These are phyloP conservation scores for Crocallis elinguaria DNA, from an alignment of 2,888 invertebrate genomes.

Conservation along the genomic window DNA sequence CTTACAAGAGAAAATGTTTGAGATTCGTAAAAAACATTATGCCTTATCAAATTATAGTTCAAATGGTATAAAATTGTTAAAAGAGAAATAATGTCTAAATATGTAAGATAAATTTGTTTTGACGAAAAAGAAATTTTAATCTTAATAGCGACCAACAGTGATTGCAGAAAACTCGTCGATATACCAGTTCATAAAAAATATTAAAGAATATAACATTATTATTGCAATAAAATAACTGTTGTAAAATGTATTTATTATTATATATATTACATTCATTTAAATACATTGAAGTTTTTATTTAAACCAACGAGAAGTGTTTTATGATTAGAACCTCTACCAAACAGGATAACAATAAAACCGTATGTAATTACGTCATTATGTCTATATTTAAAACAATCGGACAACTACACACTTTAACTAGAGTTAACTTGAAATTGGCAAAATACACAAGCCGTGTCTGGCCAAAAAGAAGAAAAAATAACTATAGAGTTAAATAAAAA, in stretches of 20 bases:
- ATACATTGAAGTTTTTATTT: slow-evolving; percentile 52
- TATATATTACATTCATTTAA: slow-evolving; percentile 75
- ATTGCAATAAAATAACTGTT: slow-evolving; percentile 71
- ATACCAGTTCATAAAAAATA: slow-evolving; percentile 40
- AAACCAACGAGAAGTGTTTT: slow-evolving; percentile 1
- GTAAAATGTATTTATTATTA: slow-evolving; percentile 84
- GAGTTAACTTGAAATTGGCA: no score
- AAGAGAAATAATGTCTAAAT: neutral
- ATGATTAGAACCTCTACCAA: neutral
- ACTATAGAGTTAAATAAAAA: neutral
- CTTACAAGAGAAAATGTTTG: slow-evolving; percentile 21
- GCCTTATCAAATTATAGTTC: slow-evolving; percentile 24
- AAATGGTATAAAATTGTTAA: slow-evolving; percentile 12
- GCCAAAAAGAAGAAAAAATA: neutral
- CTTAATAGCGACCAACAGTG: slow-evolving; percentile 59
- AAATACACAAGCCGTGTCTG: neutral
- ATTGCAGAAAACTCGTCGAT: slow-evolving; percentile 38
- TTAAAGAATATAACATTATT: slow-evolving; percentile 29
- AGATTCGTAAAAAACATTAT: slow-evolving; percentile 11
- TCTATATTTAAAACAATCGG: no score
- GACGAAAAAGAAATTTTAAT: slow-evolving; percentile 44
- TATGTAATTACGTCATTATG: no score
- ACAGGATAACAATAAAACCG: no score
- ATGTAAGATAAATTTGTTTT: slow-evolving; percentile 3
- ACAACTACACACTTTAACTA: no score